phyloP scores from a whole-genome alignment of 1,140 invertebrate genomes.

The Cotesia typhae region DNA sequence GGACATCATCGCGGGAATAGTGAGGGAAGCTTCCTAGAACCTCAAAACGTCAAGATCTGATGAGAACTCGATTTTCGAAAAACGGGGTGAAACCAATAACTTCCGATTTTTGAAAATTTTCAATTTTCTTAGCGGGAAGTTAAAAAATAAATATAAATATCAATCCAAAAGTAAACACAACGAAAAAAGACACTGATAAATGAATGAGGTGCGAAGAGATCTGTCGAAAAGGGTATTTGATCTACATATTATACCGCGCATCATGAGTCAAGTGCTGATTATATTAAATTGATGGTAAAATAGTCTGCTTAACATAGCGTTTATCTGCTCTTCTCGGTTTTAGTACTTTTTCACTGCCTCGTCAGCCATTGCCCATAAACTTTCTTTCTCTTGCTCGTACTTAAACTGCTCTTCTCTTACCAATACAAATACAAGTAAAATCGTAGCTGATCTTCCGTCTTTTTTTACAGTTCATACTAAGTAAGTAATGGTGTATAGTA shows the following conservation, averaged over 20 bases:
- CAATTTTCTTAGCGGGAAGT: too few species aligned
- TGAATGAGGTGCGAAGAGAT: slow-evolving; percentile 12
- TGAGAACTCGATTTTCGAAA: too few species aligned
- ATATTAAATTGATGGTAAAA: slow-evolving; percentile 66
- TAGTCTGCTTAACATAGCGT: slow-evolving; percentile 66
- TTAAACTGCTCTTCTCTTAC: slow-evolving; percentile 31
- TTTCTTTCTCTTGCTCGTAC: slow-evolving; percentile 37
- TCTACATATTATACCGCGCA: slow-evolving; percentile 17
- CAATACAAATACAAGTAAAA: slow-evolving; percentile 29
- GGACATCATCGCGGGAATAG: too few species aligned
- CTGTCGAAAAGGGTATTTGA: slow-evolving; percentile 28
- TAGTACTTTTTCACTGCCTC: slow-evolving; percentile 67
- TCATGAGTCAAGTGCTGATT: slow-evolving; percentile 56
- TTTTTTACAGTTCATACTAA: too few species aligned
- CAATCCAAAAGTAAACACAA: neutral
- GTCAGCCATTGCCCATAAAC: slow-evolving; percentile 65
- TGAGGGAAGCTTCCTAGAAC: too few species aligned
- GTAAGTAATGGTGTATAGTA: neutral
- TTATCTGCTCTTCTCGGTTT: slow-evolving; percentile 65
- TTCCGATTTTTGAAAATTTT: too few species aligned
- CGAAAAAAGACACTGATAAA: neutral
- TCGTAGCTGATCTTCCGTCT: too few species aligned
- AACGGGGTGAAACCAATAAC: too few species aligned
- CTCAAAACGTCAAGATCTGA: too few species aligned
- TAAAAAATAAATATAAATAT: neutral